A percentile compares a stretch with the other conserved stretches of the same genome.
Evolutionary conservation across 2,113 vertebrate genomes (phyloP).

Genomic region (Brienomyrus longianalis): DNA sequence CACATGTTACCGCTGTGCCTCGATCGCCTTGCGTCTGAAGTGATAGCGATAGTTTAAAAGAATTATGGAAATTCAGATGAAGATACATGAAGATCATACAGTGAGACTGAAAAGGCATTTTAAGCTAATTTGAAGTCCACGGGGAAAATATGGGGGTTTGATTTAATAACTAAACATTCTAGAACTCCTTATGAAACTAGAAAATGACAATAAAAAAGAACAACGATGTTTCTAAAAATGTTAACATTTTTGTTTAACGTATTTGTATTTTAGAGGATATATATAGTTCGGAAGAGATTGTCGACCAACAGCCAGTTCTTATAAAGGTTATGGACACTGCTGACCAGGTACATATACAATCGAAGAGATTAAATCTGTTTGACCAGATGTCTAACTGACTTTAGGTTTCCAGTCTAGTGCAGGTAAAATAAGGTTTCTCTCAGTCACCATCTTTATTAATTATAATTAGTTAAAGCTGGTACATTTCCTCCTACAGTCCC

Average conservation of each 20-base stretch:
- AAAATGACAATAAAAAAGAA: background rate
- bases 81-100: background rate
- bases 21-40: background rate
- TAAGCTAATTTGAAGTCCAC: background rate
- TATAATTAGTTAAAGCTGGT: background rate
- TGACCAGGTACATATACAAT: conserved; percentile 64
- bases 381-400: background rate
- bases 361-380: background rate
- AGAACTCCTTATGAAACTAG: background rate
- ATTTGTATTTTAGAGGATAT: conserved; percentile 69
- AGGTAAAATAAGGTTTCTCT: background rate
- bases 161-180: background rate
- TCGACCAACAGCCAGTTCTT: conserved; percentile 76
- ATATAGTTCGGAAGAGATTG: conserved; percentile 74
- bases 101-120: background rate
- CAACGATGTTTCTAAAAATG: background rate
- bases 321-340: conserved; percentile 85
- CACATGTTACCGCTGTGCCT: background rate
- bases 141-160: background rate
- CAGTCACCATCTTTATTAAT: background rate
- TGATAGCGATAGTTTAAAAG: background rate
- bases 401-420: background rate
- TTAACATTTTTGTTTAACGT: background rate
- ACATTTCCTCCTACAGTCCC: background rate
- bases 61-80: background rate